Evolutionary conservation across 2,113 vertebrate species (phyloP), one percentile per base, ranked within the genome.

Genomic region (Uropsilus gracilis): DNA sequence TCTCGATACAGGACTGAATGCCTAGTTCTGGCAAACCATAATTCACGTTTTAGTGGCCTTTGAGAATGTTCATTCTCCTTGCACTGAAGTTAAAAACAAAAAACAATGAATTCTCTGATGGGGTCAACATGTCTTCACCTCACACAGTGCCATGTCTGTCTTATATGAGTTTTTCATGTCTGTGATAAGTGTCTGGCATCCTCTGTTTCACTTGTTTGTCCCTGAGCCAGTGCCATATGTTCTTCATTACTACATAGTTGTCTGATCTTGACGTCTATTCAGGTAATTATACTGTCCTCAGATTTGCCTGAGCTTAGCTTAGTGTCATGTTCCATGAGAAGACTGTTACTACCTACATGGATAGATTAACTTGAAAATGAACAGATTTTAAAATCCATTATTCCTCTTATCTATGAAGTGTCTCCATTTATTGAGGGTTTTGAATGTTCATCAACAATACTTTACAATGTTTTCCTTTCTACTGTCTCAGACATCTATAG

Each of bases 361-460:
- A 53, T 86, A 89, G 83, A 6, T 71, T 68, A 63, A 75, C 73
- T 68, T 91, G 66, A 89, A 17, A 82, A 69, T 66, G 71, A 24
- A 57, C 39, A n/a, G n/a, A 44, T 61, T 85, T 71, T 48, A 85
- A 95, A 90, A 44, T 9, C 68, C n/a, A n/a, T 87, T 59, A 61
- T 73, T 61, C 37, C 17, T 68, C n/a, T 87, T 13, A n/a, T 50
- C 46, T 83, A 14, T 55, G 68, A 71, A 92, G 22, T 48, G 14
- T 46, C n/a, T 61, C 30, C 34, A 24, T 78, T 73, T 82, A 53
- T 57, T 78, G 57, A 64, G 55, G 24, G 57, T n/a, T 84, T 81
- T 39, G 61, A 39, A 42, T 78, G 26, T 37, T 48, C 34, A 69
- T 83, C 39, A 80, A 2, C 80, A 73, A 30, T 24, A 20, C 72